phyloP scores from a whole-genome alignment of 2,888 invertebrate genomes.

The Brenthis daphne region DNA sequence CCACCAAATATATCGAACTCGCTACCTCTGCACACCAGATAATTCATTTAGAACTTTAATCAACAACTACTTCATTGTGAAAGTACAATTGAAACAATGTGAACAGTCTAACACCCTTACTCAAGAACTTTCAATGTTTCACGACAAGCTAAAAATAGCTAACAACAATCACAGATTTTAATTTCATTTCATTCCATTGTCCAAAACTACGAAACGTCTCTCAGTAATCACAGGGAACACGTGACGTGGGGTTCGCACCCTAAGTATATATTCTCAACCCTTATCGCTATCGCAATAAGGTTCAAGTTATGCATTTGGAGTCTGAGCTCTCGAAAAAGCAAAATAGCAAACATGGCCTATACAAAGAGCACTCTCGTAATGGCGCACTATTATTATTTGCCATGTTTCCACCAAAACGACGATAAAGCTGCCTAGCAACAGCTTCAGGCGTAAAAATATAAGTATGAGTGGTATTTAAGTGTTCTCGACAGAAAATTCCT shows the following conservation, averaged over 20 bases:
- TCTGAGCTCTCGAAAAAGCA: conserved; percentile 13
- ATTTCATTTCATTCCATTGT: conserved; percentile 23
- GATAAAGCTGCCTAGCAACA: conserved; percentile 10
- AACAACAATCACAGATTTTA: conserved; percentile 15
- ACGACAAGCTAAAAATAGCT: conserved; percentile 12
- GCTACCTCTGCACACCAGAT: too few relatives aligned
- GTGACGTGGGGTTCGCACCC: conserved; percentile 14
- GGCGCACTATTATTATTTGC: conserved; percentile 25
- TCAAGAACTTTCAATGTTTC: neutral
- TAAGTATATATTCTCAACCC: neutral
- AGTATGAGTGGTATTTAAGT: conserved; percentile 8
- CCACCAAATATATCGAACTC: too few relatives aligned
- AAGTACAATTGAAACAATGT: too few relatives aligned
- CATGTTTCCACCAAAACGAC: conserved; percentile 14
- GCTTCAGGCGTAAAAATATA: conserved; percentile 7
- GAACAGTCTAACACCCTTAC: neutral
- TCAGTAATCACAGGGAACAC: conserved; percentile 18
- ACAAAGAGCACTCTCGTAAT: conserved; percentile 20
- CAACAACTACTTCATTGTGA: too few relatives aligned
- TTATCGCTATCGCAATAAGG: neutral
- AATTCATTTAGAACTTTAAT: too few relatives aligned
- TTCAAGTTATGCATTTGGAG: neutral
- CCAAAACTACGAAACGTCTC: conserved; percentile 21
- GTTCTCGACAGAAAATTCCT: neutral
- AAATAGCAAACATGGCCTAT: conserved; percentile 17